phyloP scores from a whole-genome alignment of 2,797 vertebrate species.

The Phataginus tetradactyla region DNA sequence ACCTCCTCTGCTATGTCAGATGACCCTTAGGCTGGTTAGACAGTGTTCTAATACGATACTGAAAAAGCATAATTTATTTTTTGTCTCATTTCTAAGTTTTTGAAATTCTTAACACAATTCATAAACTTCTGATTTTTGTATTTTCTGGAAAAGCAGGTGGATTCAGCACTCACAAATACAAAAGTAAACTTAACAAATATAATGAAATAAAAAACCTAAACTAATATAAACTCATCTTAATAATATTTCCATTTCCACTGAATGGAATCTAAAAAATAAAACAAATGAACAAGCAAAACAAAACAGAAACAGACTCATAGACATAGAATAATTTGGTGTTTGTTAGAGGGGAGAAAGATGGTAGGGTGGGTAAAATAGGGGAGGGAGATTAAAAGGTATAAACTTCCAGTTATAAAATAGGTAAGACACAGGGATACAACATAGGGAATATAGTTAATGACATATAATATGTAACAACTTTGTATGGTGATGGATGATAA shows the following conservation, averaged over 20 bases:
- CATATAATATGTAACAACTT: too few relatives aligned
- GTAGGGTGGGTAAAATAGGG: too few relatives aligned
- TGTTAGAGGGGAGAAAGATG: too few relatives aligned
- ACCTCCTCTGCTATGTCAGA: background rate
- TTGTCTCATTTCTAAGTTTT: constrained; percentile 1
- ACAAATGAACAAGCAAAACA: too few relatives aligned
- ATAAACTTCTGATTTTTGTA: background rate
- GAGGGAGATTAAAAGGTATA: too few relatives aligned
- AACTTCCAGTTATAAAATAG: too few relatives aligned
- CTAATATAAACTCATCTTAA: background rate
- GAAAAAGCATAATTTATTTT: background rate
- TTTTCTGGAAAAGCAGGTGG: background rate
- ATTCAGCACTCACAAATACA: background rate
- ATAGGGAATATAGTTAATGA: too few relatives aligned
- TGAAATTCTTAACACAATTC: background rate
- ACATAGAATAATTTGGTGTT: too few relatives aligned
- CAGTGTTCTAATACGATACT: background rate
- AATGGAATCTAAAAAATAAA: too few relatives aligned
- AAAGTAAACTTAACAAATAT: background rate
- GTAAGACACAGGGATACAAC: too few relatives aligned
- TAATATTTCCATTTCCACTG: background rate
- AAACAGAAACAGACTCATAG: too few relatives aligned
- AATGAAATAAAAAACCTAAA: constrained; percentile 1
- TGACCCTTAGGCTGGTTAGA: background rate
- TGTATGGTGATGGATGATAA: too few relatives aligned